Evolutionary conservation across 1,140 invertebrate genomes (phyloP).

Genomic region (Idris sp.): DNA sequence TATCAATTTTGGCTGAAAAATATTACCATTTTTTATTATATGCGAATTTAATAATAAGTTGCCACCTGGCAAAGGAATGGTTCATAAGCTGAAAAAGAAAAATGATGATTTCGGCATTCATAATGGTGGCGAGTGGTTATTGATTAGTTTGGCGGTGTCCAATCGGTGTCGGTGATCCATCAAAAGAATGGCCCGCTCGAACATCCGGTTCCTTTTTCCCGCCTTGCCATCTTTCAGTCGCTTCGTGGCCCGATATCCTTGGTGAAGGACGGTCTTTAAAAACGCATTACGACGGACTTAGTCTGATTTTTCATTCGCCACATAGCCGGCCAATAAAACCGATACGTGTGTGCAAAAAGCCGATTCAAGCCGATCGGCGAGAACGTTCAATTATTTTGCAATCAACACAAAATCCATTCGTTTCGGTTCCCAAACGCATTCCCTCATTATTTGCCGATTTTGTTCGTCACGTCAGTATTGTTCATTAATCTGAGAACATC

Average conservation of each 20-base stretch:
- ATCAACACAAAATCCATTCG: constrained; percentile 58
- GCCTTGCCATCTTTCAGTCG: constrained; percentile 50
- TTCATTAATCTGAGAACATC: constrained; percentile 44
- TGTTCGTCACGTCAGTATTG: constrained; percentile 25
- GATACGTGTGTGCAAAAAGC: constrained; percentile 54
- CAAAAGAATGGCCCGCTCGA: constrained; percentile 52
- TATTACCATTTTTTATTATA: too few species aligned
- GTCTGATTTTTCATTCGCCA: constrained; percentile 50
- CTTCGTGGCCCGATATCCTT: constrained; percentile 42
- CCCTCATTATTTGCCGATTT: constrained; percentile 50
- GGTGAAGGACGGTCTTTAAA: constrained; percentile 66
- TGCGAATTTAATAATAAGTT: too few species aligned
- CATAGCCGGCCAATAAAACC: constrained; percentile 61
- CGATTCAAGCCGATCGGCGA: constrained; percentile 63
- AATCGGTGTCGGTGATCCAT: constrained; percentile 64
- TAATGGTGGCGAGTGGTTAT: constrained; percentile 49
- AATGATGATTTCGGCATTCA: constrained; percentile 72
- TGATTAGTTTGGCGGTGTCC: constrained; percentile 63
- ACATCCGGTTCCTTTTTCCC: constrained; percentile 62
- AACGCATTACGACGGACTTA: constrained; percentile 62
- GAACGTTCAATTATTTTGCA: constrained; percentile 67
- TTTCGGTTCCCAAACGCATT: constrained; percentile 50
- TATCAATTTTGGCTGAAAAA: too few species aligned
- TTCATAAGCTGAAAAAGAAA: constrained; percentile 61
- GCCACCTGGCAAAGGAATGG: constrained; percentile 63